A percentile compares a stretch with the other conserved stretches of the same genome.
Conservation (phyloP, 2,888 invertebrate species). For the Crioceris asparagi region DNA sequence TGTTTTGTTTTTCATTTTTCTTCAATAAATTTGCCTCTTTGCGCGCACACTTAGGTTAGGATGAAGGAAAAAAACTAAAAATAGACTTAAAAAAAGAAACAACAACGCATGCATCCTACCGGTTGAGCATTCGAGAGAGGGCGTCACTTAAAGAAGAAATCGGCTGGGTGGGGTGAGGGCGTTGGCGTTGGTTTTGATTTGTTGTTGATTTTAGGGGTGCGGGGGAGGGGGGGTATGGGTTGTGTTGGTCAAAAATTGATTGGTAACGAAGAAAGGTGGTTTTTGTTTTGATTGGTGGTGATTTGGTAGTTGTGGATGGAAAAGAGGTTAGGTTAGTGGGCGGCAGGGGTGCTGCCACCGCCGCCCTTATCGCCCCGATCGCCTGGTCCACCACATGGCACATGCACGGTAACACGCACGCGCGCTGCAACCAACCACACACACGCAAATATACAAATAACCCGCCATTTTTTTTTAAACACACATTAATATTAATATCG, state of each 20-base stretch:
- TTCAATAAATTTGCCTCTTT: no score
- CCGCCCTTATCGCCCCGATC: neutral
- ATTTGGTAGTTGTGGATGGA: neutral
- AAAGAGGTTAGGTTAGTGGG: neutral
- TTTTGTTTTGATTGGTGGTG: neutral
- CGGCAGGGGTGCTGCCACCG: neutral
- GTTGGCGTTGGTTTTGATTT: neutral
- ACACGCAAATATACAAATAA: no score
- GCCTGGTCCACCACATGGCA: slow-evolving; percentile 49
- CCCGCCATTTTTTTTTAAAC: no score
- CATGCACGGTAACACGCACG: slow-evolving; percentile 85
- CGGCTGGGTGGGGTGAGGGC: neutral
- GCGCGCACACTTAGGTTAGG: no score
- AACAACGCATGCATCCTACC: no score
- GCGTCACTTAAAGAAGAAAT: neutral
- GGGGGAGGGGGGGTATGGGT: neutral
- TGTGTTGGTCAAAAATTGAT: neutral
- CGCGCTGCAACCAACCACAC: slow-evolving; percentile 68
- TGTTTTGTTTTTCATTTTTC: no score
- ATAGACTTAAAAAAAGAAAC: no score
- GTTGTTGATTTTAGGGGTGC: neutral
- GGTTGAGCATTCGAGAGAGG: no score
- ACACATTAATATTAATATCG: no score
- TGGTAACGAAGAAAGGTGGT: slow-evolving; percentile 1
- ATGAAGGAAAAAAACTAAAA: no score